Conservation (phyloP, 2,113 vertebrate genomes). For the Elephas maximus region DNA sequence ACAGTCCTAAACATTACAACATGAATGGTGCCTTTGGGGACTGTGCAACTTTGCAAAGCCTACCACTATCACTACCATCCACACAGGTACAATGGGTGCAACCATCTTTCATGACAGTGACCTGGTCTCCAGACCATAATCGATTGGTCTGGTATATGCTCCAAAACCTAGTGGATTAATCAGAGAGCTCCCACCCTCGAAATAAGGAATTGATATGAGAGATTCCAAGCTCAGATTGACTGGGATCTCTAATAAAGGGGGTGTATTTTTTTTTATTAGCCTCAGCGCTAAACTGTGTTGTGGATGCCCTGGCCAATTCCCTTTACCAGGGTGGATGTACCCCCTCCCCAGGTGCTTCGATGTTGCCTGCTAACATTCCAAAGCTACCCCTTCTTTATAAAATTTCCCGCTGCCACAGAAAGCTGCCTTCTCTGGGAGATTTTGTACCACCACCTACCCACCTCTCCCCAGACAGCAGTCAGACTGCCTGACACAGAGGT, state of each 20-base stretch:
- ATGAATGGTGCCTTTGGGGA: background rate
- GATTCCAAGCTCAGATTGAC: background rate
- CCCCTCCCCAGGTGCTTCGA: no score
- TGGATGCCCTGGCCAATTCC: background rate
- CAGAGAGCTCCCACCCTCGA: background rate
- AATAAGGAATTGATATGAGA: background rate
- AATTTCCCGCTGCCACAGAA: background rate
- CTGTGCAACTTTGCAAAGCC: background rate
- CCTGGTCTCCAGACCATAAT: background rate
- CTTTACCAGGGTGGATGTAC: background rate
- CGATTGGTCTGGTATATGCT: background rate
- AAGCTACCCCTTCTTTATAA: background rate
- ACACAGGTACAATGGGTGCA: background rate
- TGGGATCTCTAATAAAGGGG: background rate
- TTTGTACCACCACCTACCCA: no score
- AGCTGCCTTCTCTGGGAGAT: no score
- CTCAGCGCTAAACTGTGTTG: background rate
- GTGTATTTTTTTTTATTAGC: no score
- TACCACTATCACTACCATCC: no score
- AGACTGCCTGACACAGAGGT: no score
- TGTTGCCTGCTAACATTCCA: background rate
- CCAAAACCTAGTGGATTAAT: background rate
- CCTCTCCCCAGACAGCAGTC: no score
- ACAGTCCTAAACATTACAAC: background rate
- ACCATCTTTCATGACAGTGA: background rate